Evolutionary conservation across 1,140 invertebrate genomes (phyloP), one percentile per base, ranked within the genome.

Genomic region (Vollenhovia emeryi): DNA sequence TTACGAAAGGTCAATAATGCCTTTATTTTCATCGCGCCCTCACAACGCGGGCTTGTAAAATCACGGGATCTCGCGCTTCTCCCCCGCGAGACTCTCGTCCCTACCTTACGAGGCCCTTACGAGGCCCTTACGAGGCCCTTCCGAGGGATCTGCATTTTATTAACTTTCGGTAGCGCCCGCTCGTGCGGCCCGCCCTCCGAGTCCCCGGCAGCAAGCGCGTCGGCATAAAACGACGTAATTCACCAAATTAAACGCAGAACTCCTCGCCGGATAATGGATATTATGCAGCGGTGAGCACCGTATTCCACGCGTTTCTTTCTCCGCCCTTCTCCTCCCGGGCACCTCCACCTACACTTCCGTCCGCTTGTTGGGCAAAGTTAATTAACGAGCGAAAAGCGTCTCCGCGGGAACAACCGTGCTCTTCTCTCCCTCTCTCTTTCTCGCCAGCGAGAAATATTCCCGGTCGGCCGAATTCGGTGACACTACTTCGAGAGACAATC

Each of bases 261-360:
- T 76, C n/a, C 24, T 52, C 30, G 52, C 43, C 40, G 40, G 83
- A 79, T 64, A 62, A 78, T 79, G 60, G 59, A 66, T 84, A 79
- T 84, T 84, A 84, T 79, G 62, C 50, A 79, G 36, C 48, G 57
- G 36, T 30, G 78, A 84, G 60, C 18, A 69, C 48, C 36, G 74
- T 79, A 55, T 84, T 78, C 24, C 24, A 55, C 27, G 59, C 75
- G 62, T 66, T 84, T 84, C 82, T 84, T 84, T 84, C 59, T 24
- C n/a, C 45, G 24, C 24, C 11, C 57, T 60, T n/a, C 55, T 6
- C 21, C 27, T n/a, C 15, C 13, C 69, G 15, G 73, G 62, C n/a
- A n/a, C 27, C 57, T n/a, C 33, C 59, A 30, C n/a, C 43, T 13
- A 30, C 60, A 30, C 33, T 79, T 79, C 33, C 45, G 43, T 45